phyloP scores from a whole-genome alignment of 2,888 invertebrate genomes.

The Lochmaea crataegi region DNA sequence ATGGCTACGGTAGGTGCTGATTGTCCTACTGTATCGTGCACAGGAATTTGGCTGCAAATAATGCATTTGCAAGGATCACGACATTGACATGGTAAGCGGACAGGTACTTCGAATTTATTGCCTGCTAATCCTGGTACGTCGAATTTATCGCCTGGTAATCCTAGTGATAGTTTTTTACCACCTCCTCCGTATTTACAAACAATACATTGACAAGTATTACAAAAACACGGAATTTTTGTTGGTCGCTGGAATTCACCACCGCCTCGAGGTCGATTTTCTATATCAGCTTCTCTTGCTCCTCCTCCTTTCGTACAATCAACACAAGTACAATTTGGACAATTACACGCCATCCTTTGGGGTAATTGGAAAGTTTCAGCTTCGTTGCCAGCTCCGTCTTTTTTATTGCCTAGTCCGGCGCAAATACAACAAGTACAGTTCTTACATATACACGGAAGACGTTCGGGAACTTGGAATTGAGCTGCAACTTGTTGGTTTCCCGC shows the following conservation, averaged over 20 bases:
- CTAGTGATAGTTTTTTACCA: neutral
- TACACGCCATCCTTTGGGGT: constrained; percentile 38
- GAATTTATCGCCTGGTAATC: neutral
- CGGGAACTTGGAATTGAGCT: constrained; percentile 31
- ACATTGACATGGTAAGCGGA: constrained; percentile 1
- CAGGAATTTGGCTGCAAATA: neutral
- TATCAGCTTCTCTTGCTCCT: neutral
- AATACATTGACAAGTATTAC: constrained; percentile 42
- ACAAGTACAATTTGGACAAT: constrained; percentile 43
- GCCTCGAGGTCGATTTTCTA: neutral
- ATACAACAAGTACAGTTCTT: constrained; percentile 11
- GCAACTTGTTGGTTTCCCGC: neutral
- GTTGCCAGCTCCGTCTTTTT: constrained; percentile 5
- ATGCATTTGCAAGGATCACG: neutral
- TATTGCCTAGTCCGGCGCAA: neutral
- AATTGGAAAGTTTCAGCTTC: constrained; percentile 42
- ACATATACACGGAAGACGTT: constrained; percentile 28
- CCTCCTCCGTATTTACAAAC: constrained; percentile 43
- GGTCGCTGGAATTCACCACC: constrained; percentile 38
- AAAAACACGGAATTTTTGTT: constrained; percentile 36
- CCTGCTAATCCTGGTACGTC: neutral
- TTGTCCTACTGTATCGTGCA: neutral
- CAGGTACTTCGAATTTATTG: constrained; percentile 9
- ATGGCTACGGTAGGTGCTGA: constrained; percentile 20
- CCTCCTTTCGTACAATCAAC: constrained; percentile 30